Evolutionary conservation across 2,113 vertebrate species (phyloP).

Genomic region (Anguilla rostrata): DNA sequence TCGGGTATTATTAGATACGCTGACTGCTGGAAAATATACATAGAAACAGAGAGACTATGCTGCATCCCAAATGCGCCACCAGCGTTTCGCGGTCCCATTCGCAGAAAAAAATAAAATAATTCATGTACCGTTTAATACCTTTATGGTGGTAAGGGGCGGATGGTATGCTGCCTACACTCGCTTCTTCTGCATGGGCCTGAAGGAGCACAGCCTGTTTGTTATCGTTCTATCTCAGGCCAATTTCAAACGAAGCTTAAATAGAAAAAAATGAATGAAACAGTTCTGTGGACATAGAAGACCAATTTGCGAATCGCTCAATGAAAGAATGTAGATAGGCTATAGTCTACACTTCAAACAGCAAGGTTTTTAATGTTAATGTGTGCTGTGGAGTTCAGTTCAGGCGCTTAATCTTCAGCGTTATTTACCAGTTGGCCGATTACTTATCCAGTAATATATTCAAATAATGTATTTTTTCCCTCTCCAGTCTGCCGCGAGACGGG

Average conservation of each 20-base stretch:
- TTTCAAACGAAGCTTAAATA: not conserved
- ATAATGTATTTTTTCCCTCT: constrained; percentile 40
- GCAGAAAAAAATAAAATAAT: not conserved
- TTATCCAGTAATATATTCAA: not conserved
- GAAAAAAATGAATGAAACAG: not conserved
- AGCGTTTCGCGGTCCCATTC: constrained; percentile 33
- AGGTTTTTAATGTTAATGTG: not conserved
- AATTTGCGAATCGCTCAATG: not conserved
- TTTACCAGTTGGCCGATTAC: not conserved
- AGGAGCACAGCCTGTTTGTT: not conserved
- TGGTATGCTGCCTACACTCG: not conserved
- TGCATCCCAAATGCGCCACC: constrained; percentile 25
- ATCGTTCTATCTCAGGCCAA: not conserved
- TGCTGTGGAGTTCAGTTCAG: not conserved
- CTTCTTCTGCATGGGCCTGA: not conserved
- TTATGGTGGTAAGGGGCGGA: not conserved
- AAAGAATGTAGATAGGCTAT: not conserved
- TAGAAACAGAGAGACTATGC: constrained; percentile 36
- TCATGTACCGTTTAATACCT: not conserved
- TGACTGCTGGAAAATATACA: constrained; percentile 32
- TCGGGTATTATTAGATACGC: constrained; percentile 38
- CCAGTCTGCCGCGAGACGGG: constrained; percentile 94
- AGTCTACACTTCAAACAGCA: not conserved
- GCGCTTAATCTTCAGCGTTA: not conserved
- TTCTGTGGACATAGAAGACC: not conserved